Evolutionary conservation across 2,113 vertebrate genomes (phyloP).

Genomic region (Centropus bengalensis): DNA sequence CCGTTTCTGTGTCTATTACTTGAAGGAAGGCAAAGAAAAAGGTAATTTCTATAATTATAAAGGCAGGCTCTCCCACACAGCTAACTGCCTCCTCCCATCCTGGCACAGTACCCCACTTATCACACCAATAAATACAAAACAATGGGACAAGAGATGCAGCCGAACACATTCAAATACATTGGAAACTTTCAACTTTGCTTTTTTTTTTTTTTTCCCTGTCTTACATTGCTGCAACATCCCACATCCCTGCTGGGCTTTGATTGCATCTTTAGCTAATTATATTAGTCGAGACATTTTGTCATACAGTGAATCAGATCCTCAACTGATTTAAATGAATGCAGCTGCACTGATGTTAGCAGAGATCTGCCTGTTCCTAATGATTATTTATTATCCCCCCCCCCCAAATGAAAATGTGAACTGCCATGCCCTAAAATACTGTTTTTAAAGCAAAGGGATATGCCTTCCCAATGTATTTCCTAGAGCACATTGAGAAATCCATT

Average conservation of each 20-base stretch:
- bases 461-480: neutral
- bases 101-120: neutral
- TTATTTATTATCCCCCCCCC: neutral
- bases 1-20: neutral
- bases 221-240: neutral
- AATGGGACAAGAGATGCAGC: neutral
- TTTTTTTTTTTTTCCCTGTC: neutral
- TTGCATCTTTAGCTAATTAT: slow-evolving; percentile 39
- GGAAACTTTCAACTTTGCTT: neutral
- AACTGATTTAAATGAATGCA: slow-evolving; percentile 34
- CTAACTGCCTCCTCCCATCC: neutral
- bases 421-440: neutral
- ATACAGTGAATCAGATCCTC: slow-evolving; percentile 47
- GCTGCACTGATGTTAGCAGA: neutral
- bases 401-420: neutral
- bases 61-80: neutral
- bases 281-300: slow-evolving; percentile 50
- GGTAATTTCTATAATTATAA: neutral
- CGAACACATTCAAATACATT: neutral
- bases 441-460: neutral
- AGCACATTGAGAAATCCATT: neutral
- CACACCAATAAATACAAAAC: neutral
- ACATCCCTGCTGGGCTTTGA: slow-evolving; percentile 41
- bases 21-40: neutral
- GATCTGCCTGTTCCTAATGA: neutral